These are phyloP conservation scores for Mohoua ochrocephala DNA, from an alignment of 2,113 vertebrate species.

Conservation along the genomic window DNA sequence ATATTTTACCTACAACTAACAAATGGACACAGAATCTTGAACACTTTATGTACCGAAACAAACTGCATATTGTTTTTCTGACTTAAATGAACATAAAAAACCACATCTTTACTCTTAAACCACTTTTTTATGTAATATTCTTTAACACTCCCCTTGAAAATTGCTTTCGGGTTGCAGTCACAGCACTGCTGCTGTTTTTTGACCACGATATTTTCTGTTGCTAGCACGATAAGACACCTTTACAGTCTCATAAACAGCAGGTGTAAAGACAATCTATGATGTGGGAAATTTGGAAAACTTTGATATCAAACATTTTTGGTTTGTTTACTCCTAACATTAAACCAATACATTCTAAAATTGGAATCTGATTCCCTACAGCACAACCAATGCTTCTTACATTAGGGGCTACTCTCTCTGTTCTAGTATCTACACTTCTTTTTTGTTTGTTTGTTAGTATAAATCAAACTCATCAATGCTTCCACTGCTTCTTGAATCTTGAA, in stretches of 20 bases:
- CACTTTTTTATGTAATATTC: not conserved
- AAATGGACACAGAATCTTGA: not conserved
- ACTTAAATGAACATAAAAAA: not conserved
- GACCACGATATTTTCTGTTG: not conserved
- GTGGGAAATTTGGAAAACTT: not conserved
- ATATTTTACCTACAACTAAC: not conserved
- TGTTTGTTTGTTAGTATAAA: not conserved
- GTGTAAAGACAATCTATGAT: not conserved
- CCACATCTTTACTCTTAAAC: not conserved
- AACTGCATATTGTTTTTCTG: not conserved
- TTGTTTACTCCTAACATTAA: not conserved
- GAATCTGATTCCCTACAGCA: not conserved
- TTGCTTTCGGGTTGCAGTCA: not conserved
- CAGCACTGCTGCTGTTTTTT: not conserved
- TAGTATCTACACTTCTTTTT: accelerated
- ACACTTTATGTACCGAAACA: not conserved
- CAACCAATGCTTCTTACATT: not conserved
- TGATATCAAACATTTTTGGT: not conserved
- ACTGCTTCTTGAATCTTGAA: not conserved
- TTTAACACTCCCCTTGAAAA: not conserved
- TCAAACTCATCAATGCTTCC: not conserved
- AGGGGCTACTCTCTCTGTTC: not conserved
- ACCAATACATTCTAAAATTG: not conserved
- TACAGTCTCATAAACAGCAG: not conserved
- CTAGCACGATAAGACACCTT: not conserved